Conservation (phyloP, 2,888 invertebrate species). For the Euclidia mi region DNA sequence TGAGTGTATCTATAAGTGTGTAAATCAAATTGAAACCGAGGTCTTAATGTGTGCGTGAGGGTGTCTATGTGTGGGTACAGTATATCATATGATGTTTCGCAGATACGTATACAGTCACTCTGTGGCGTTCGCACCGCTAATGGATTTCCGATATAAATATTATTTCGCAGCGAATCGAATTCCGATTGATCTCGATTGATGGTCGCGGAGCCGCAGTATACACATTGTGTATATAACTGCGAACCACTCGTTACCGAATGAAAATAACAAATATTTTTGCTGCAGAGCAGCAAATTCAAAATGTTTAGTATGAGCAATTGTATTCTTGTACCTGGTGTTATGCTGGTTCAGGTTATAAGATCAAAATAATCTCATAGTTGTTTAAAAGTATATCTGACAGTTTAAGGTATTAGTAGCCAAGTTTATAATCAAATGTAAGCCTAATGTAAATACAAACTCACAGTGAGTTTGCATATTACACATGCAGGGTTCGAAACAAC, state of each 20-base stretch:
- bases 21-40: no score
- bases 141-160: constrained; percentile 60
- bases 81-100: background rate
- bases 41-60: background rate
- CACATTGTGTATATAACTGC: background rate
- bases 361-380: no score
- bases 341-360: no score
- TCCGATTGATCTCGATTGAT: constrained; percentile 48
- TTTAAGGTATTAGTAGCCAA: no score
- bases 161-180: constrained; percentile 49
- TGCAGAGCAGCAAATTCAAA: background rate
- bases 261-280: constrained; percentile 1
- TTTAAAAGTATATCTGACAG: no score
- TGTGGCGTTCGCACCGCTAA: constrained; percentile 28
- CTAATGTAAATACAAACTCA: no score
- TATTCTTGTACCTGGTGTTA: background rate
- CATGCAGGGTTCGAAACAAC: no score
- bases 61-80: background rate
- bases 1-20: no score
- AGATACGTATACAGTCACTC: background rate
- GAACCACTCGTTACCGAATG: background rate
- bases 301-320: background rate
- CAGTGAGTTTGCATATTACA: no score
- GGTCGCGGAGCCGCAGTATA: constrained; percentile 13
- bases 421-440: no score